These are phyloP conservation scores for Caligus rogercresseyi DNA, from an alignment of 1,140 invertebrate species.

Conservation along the genomic window DNA sequence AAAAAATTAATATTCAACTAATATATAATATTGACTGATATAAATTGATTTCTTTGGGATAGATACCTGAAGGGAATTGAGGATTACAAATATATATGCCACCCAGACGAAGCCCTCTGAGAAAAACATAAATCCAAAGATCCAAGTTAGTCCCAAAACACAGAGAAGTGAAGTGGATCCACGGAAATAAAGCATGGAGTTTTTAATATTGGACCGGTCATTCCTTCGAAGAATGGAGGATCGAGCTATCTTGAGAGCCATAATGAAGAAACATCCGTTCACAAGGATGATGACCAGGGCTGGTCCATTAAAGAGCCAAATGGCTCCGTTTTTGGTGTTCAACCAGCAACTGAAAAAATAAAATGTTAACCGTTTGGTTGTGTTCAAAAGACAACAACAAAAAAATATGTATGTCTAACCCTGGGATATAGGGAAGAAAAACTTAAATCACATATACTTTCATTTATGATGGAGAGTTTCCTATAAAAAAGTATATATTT, in stretches of 20 bases:
- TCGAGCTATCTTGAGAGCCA: neutral
- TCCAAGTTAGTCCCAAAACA: slow-evolving; percentile 13
- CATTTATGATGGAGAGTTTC: too few relatives aligned
- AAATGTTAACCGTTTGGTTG: too few relatives aligned
- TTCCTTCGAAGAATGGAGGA: neutral
- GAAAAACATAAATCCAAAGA: slow-evolving; percentile 14
- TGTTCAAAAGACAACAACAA: too few relatives aligned
- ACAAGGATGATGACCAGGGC: neutral
- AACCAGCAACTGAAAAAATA: slow-evolving; percentile 11
- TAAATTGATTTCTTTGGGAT: too few relatives aligned
- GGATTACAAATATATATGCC: neutral
- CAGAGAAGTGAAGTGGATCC: slow-evolving; percentile 9
- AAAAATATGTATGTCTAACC: too few relatives aligned
- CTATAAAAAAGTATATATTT: too few relatives aligned
- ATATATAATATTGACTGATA: too few relatives aligned
- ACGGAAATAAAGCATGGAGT: neutral
- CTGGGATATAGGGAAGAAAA: too few relatives aligned
- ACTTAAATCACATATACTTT: too few relatives aligned
- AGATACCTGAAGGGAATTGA: slow-evolving; percentile 10
- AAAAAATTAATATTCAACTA: too few relatives aligned
- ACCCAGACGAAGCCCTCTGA: slow-evolving; percentile 3
- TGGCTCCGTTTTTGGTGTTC: neutral
- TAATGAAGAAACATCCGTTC: neutral
- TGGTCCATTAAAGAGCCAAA: slow-evolving; percentile 6
- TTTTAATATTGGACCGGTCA: neutral